Evolutionary conservation across 2,797 vertebrate genomes (phyloP).

Genomic region (Euphonia xanthogaster): DNA sequence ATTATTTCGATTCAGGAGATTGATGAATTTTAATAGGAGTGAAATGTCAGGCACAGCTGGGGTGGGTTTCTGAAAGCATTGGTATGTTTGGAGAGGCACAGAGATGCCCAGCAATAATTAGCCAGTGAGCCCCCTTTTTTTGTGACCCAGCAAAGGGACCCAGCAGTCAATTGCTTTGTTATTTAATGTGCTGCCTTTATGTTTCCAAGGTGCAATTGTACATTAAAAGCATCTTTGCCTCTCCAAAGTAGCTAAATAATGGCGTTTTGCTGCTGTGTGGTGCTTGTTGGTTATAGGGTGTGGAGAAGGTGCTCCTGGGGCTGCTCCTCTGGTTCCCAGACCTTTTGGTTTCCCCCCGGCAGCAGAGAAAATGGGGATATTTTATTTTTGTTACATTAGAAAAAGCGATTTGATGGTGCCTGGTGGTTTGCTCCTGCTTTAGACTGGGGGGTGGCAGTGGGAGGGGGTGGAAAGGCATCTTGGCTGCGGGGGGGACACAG

Average conservation of each 20-base stretch:
- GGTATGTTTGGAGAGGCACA: background rate
- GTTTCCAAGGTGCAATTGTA: constrained; percentile 20
- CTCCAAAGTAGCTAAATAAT: background rate
- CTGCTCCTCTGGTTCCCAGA: background rate
- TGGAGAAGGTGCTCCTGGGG: background rate
- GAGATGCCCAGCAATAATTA: background rate
- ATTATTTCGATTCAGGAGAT: constrained; percentile 25
- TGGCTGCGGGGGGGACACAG: background rate
- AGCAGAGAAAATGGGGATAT: background rate
- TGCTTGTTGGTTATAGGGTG: background rate
- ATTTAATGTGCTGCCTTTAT: constrained; percentile 33
- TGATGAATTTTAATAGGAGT: constrained; percentile 56
- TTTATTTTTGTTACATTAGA: background rate
- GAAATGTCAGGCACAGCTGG: constrained; percentile 67
- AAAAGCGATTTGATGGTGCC: background rate
- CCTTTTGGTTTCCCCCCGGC: background rate
- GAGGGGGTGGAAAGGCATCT: accelerated
- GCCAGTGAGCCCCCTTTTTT: background rate
- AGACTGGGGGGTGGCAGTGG: background rate
- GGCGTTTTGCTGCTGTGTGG: background rate
- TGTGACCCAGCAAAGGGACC: background rate
- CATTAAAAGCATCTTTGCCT: constrained; percentile 39
- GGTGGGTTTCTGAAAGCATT: constrained; percentile 17
- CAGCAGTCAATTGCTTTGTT: constrained; percentile 47
- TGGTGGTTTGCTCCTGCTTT: background rate